Conservation (phyloP, 2,797 vertebrate species). For the Sphenodon punctatus region DNA sequence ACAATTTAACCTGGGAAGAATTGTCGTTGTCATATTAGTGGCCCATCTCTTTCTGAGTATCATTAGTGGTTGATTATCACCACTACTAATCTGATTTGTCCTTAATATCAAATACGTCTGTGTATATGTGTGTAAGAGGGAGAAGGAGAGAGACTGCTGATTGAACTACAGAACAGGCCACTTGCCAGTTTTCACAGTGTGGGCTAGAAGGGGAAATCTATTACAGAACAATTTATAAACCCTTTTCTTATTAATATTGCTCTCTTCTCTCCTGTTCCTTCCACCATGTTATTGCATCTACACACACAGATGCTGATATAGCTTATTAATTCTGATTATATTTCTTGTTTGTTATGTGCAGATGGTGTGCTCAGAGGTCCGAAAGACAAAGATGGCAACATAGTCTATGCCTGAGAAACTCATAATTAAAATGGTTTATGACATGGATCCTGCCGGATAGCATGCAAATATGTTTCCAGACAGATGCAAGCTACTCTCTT, state of each 20-base stretch:
- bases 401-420: slow-evolving; percentile 17
- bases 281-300: not conserved
- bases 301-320: not conserved
- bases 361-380: not conserved
- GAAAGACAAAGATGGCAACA: not conserved
- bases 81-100: not conserved
- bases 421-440: slow-evolving; percentile 17
- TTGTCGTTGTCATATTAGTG: not conserved
- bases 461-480: not conserved
- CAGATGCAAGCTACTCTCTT: not conserved
- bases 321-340: slow-evolving; percentile 2
- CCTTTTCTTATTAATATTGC: not conserved
- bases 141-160: not conserved
- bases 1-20: not conserved
- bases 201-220: not conserved
- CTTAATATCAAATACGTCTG: not conserved
- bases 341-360: slow-evolving; percentile 8
- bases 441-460: not conserved
- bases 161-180: not conserved
- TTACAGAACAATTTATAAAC: not conserved
- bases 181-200: not conserved
- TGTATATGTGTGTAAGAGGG: not conserved
- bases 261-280: not conserved
- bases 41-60: not conserved
- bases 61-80: not conserved